Base-by-base conservation (phyloP, 2,888 invertebrate genomes). In the Ichneumoninae sp. region DNA sequence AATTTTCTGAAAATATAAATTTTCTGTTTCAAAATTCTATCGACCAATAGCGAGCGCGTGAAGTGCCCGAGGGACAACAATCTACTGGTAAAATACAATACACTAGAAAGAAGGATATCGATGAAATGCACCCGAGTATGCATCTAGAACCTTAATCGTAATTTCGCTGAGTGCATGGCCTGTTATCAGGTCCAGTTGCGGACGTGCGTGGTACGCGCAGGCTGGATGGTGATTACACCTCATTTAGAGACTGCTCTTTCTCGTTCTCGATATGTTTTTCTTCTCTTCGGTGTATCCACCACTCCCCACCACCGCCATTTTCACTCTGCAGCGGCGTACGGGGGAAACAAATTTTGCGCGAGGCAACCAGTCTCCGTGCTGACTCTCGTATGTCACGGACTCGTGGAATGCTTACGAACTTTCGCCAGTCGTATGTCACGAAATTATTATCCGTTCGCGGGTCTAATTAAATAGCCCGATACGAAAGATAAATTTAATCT, bases 331-430 rank as follows among this genome's bases (percentile, higher is more conserved):
- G 62, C 62, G 72, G 10, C 57, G 22, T 47, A 60, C 60, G 65
- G 65, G 65, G 16, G 19, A 65, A 62, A 50, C 19, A 47, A 82
- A 71, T 60, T 76, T 79, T 75, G 69, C 75, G 60, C 70, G 40
- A 57, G 47, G 54, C 22, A 22, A 66, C 74, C 66, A 80, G 76
- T 80, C 57, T 44, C 16, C 71, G 50, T 52, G 60, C 26, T 26
- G 52, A 60, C 76, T 71, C 76, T 68, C 80, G 60, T 26, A 68
- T 52, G 70, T 72, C 70, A 44, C 19, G 60, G 19, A 60, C 68
- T 70, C 52, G 76, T 44, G 13, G 62, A 62, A 36, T 30, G 47
- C 19, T 44, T 40, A 13, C 40, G 6, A 30, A 65, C 13, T 47
- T 19, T 62, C 50, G 22, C 33, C 62, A 1, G 16, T 47, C 6